phyloP scores from a whole-genome alignment of 1,140 invertebrate species.

The Saccostrea cuccullata region DNA sequence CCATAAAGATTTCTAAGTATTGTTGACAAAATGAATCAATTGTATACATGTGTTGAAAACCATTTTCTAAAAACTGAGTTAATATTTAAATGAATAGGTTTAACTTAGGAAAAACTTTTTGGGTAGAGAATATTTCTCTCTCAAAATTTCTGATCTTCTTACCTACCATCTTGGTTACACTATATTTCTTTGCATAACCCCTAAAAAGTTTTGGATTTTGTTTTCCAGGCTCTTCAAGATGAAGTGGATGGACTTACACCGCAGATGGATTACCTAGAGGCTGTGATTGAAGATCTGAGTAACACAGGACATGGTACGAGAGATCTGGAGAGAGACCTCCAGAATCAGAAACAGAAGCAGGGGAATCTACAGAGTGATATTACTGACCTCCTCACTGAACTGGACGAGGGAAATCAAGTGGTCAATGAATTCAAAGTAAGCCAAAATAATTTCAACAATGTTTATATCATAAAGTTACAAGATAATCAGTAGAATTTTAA shows the following conservation, averaged over 20 bases:
- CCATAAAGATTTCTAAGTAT: too few relatives aligned
- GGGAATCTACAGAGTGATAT: slow-evolving; percentile 87
- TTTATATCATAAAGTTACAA: not conserved
- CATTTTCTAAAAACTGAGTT: too few relatives aligned
- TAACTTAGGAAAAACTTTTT: too few relatives aligned
- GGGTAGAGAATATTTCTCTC: too few relatives aligned
- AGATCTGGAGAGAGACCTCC: slow-evolving; percentile 88
- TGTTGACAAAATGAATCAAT: too few relatives aligned
- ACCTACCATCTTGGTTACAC: too few relatives aligned
- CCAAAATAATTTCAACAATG: slow-evolving; percentile 46
- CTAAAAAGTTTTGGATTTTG: too few relatives aligned
- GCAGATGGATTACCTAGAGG: slow-evolving; percentile 84
- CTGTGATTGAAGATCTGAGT: slow-evolving; percentile 87
- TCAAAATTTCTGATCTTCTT: too few relatives aligned
- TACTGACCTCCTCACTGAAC: slow-evolving; percentile 87
- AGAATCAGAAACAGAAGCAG: slow-evolving; percentile 86
- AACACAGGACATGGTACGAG: slow-evolving; percentile 85
- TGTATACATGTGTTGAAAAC: too few relatives aligned
- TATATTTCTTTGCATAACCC: too few relatives aligned
- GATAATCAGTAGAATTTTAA: not conserved
- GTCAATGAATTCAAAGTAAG: slow-evolving; percentile 85
- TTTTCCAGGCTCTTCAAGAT: slow-evolving; percentile 74
- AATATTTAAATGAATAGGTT: too few relatives aligned
- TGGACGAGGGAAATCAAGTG: slow-evolving; percentile 90
- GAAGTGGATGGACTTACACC: slow-evolving; percentile 85